A percentile compares a stretch with the other conserved stretches of the same genome.
Conservation (phyloP, 1,140 invertebrate species). For the Reticulitermes speratus region DNA sequence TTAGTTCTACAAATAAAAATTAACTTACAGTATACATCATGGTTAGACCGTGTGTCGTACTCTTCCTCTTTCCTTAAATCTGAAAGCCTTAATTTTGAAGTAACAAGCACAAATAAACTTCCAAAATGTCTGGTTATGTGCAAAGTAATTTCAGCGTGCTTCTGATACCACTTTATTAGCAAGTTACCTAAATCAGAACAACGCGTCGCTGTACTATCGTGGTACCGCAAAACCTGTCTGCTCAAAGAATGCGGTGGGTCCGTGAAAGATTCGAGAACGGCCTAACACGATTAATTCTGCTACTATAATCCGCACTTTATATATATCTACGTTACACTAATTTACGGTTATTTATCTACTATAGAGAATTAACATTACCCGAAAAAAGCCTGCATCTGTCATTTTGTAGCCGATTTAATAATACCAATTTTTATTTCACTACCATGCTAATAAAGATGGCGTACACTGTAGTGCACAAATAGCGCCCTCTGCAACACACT, state of each 20-base stretch:
- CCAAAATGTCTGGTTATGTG: slow-evolving; percentile 1
- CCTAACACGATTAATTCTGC: slow-evolving; percentile 17
- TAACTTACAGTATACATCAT: slow-evolving; percentile 30
- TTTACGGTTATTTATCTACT: slow-evolving; percentile 27
- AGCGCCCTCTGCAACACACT: not conserved
- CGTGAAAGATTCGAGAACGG: not conserved
- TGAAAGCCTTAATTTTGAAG: not conserved
- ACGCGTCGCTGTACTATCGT: slow-evolving; percentile 22
- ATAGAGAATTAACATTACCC: slow-evolving; percentile 28
- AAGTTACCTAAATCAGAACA: slow-evolving; percentile 14
- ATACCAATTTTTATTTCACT: slow-evolving; percentile 28
- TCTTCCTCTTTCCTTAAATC: slow-evolving; percentile 24
- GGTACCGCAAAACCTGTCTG: slow-evolving; percentile 24
- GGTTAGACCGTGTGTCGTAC: slow-evolving; percentile 28
- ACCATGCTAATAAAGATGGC: slow-evolving; percentile 29
- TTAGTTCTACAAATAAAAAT: slow-evolving; percentile 25
- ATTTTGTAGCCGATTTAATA: slow-evolving; percentile 26
- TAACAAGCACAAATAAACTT: slow-evolving; percentile 20
- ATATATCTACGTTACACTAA: slow-evolving; percentile 22
- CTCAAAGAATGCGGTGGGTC: slow-evolving; percentile 20
- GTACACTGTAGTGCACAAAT: slow-evolving; percentile 16
- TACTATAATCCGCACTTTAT: slow-evolving; percentile 22
- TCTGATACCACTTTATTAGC: not conserved
- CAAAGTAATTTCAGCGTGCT: slow-evolving; percentile 15
- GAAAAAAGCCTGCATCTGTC: slow-evolving; percentile 28